These are phyloP conservation scores for Microcebus tavaratra DNA, from an alignment of 2,113 vertebrate species.

Conservation along the genomic window DNA sequence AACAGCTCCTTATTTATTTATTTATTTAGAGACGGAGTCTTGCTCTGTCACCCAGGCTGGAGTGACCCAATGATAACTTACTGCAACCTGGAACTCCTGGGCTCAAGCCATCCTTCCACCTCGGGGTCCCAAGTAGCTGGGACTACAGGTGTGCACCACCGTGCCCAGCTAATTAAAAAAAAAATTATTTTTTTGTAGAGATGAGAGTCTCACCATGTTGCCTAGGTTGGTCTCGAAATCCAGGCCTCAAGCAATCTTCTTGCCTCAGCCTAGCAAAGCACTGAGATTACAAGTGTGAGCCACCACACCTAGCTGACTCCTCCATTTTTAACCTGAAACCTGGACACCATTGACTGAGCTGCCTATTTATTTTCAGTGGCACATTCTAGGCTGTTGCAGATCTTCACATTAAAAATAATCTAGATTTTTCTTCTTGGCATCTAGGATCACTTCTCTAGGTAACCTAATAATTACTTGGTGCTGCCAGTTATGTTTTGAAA, in stretches of 20 bases:
- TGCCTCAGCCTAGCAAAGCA: neutral
- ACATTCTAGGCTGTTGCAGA: neutral
- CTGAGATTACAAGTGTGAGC: neutral
- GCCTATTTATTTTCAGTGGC: neutral
- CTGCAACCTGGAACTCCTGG: too few species aligned
- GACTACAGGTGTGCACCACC: too few species aligned
- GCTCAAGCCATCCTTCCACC: too few species aligned
- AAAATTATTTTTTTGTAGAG: neutral
- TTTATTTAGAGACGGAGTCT: too few species aligned
- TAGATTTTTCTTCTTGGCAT: neutral
- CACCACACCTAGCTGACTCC: neutral
- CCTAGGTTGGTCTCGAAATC: neutral
- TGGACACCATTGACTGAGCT: neutral
- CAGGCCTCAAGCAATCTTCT: neutral
- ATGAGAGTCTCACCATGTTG: neutral
- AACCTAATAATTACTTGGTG: neutral
- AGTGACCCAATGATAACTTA: too few species aligned
- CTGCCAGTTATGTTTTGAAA: neutral
- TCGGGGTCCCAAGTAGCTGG: too few species aligned
- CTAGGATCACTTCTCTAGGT: neutral
- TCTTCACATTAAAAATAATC: neutral
- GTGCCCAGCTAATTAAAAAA: too few species aligned
- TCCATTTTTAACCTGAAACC: neutral
- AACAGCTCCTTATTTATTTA: too few species aligned
- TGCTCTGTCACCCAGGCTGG: too few species aligned